Conservation (phyloP, 2,797 vertebrate genomes). For the Meda fulgida region DNA sequence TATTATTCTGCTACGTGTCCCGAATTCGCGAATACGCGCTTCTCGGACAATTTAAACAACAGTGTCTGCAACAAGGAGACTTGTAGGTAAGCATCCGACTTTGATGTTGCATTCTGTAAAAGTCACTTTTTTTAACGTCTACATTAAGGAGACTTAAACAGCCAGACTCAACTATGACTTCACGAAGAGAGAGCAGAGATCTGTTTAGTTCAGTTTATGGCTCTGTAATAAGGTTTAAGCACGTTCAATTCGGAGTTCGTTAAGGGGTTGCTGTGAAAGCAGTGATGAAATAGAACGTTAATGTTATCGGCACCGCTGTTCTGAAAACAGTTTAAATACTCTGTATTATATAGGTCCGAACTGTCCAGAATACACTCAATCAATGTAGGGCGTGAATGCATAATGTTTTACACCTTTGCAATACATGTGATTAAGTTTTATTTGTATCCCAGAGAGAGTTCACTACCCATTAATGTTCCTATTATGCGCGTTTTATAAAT, state of each 20-base stretch:
- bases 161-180: not conserved
- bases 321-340: not conserved
- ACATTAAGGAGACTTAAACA: not conserved
- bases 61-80: not conserved
- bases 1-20: not conserved
- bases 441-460: not conserved
- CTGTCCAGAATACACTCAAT: not conserved
- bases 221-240: not conserved
- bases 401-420: not conserved
- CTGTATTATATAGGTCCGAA: no score
- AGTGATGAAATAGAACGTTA: not conserved
- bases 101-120: not conserved
- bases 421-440: not conserved
- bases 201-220: not conserved
- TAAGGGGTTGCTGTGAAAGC: not conserved
- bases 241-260: not conserved
- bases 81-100: conserved; percentile 39
- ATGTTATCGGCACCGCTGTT: not conserved
- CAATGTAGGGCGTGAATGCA: not conserved
- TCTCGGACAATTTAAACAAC: not conserved
- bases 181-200: not conserved
- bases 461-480: not conserved
- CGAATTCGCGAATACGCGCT: not conserved
- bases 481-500: not conserved
- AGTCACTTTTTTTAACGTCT: not conserved